Conservation (phyloP, 2,113 vertebrate species). For the Stomatorhinus ivindoensis region DNA sequence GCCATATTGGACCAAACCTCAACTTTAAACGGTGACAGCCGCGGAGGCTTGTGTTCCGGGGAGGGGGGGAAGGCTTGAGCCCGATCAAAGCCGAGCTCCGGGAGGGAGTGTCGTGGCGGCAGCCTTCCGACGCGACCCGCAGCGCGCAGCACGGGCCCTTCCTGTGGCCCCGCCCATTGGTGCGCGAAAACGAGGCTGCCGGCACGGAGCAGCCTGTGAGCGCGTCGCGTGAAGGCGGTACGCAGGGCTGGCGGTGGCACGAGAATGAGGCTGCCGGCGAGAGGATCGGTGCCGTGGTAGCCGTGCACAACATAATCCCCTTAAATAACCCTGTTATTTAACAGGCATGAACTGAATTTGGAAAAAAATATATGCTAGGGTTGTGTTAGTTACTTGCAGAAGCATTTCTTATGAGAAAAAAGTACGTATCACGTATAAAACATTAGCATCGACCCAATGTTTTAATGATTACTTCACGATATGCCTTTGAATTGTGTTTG, state of each 20-base stretch:
- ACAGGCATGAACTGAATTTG: background rate
- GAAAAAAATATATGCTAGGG: background rate
- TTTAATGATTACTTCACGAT: background rate
- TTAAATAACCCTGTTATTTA: background rate
- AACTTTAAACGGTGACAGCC: slow-evolving; percentile 55
- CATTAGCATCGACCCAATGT: background rate
- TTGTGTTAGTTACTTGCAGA: background rate
- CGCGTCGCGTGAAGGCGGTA: background rate
- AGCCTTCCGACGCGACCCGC: slow-evolving; percentile 12
- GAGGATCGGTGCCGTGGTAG: too few relatives aligned
- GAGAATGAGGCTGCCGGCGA: too few relatives aligned
- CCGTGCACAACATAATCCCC: background rate
- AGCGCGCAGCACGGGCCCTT: background rate
- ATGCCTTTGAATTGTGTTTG: background rate
- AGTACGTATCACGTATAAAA: too few relatives aligned
- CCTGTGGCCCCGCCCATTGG: background rate
- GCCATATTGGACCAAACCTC: slow-evolving; percentile 70
- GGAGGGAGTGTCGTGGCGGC: slow-evolving; percentile 41
- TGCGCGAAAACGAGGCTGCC: slow-evolving; percentile 13
- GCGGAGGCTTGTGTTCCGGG: slow-evolving; percentile 56
- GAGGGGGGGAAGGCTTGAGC: slow-evolving; percentile 24
- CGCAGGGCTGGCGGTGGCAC: too few relatives aligned
- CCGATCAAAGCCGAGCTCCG: slow-evolving; percentile 32
- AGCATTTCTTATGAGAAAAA: background rate
- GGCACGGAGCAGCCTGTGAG: background rate